Evolutionary conservation across 2,797 vertebrate genomes (phyloP).

Genomic region (Brachymystax lenok): DNA sequence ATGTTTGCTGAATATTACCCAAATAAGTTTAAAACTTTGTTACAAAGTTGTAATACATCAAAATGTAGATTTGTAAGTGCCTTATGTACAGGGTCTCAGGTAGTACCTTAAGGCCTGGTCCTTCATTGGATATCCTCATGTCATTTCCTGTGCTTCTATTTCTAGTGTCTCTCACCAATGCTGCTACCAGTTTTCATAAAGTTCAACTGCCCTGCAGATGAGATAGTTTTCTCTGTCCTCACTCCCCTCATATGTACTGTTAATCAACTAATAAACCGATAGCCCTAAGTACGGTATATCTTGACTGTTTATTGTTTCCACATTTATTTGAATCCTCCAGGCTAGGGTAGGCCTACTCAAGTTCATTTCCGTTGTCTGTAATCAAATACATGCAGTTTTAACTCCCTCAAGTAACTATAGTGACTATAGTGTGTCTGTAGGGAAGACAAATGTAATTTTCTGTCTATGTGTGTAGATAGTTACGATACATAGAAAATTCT

Average conservation of each 20-base stretch:
- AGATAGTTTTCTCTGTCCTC: not conserved
- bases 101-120: constrained; percentile 26
- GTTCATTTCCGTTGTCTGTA: not conserved
- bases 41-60: not conserved
- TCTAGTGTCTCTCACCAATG: constrained; percentile 9
- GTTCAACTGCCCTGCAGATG: not conserved
- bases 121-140: constrained; percentile 17
- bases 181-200: not conserved
- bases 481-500: not conserved
- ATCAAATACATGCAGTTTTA: not conserved
- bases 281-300: not conserved
- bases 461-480: not conserved
- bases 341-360: not conserved
- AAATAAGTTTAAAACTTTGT: not conserved
- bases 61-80: not conserved
- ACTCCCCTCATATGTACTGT: not conserved
- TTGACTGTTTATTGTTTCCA: not conserved
- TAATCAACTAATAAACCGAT: not conserved
- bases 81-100: not conserved
- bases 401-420: not conserved
- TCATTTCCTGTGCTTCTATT: constrained; percentile 21
- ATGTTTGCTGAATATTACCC: not conserved
- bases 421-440: not conserved
- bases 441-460: not conserved
- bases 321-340: not conserved